Percentiles rank a stretch among this genome's conserved stretches.
Conservation (phyloP, 2,797 vertebrate genomes). For the Limnodromus scolopaceus region DNA sequence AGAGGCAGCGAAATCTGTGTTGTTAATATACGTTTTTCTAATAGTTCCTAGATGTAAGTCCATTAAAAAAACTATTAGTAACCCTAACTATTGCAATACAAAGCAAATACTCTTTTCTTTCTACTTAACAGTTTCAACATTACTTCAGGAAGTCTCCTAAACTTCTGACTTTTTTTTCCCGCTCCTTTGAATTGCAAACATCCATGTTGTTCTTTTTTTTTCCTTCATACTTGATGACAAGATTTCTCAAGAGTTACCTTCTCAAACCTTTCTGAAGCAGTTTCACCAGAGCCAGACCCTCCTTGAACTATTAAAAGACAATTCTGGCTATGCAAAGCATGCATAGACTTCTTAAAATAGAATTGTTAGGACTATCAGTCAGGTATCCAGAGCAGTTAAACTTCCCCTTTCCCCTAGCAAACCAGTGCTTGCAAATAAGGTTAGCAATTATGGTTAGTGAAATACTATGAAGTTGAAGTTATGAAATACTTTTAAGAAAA, state of each 20-base stretch:
- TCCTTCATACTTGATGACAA: background rate
- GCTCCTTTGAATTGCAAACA: background rate
- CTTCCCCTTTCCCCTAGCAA: background rate
- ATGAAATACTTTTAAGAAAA: background rate
- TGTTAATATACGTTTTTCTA: background rate
- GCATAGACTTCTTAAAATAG: background rate
- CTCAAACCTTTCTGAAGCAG: background rate
- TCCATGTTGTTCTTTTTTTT: background rate
- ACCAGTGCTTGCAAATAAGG: background rate
- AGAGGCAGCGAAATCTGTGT: background rate
- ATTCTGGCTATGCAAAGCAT: background rate
- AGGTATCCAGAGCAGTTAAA: background rate
- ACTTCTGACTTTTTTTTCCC: background rate
- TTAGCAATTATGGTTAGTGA: background rate
- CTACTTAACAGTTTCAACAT: background rate
- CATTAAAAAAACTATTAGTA: background rate
- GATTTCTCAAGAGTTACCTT: background rate
- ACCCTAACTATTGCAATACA: background rate
- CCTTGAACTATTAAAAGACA: background rate
- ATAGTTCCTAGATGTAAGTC: background rate
- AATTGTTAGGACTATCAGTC: background rate
- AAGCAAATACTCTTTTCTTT: background rate
- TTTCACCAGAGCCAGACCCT: background rate
- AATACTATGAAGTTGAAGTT: too few species aligned
- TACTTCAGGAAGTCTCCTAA: background rate